Conservation (phyloP, 2,888 invertebrate species). For the Andrena marginata region DNA sequence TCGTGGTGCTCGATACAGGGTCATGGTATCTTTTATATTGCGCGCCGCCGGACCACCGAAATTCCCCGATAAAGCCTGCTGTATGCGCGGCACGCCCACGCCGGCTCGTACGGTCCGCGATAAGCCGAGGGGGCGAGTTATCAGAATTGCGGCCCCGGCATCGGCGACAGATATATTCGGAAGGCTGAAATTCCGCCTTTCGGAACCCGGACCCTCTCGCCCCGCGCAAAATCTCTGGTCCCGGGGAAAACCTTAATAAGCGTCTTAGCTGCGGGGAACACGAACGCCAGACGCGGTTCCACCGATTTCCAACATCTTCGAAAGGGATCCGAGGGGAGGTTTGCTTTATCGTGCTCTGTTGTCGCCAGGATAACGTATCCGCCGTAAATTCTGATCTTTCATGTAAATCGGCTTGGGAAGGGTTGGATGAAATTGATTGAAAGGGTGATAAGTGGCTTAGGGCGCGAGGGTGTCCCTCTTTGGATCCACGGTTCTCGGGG, state of each 20-base stretch:
- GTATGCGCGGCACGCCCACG: background rate
- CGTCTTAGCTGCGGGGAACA: background rate
- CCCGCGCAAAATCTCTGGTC: background rate
- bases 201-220: background rate
- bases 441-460: conserved; percentile 14
- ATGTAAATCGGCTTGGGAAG: conserved; percentile 14
- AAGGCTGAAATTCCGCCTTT: conserved; percentile 1
- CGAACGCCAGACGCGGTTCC: background rate
- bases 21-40: conserved; percentile 20
- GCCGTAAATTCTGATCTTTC: conserved; percentile 3
- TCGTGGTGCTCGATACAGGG: conserved; percentile 22
- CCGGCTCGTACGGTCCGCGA: conserved; percentile 25
- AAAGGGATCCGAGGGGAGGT: background rate
- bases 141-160: conserved; percentile 16
- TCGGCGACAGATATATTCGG: conserved; percentile 22
- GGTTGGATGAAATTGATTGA: conserved; percentile 10
- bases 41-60: conserved; percentile 21
- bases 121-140: conserved; percentile 45
- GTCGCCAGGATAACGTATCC: background rate
- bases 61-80: conserved; percentile 37
- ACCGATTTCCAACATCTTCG: background rate
- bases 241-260: background rate
- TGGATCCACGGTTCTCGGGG: background rate
- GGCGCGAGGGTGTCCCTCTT: background rate
- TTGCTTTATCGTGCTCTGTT: background rate